These are phyloP conservation scores for Pachypanchax playfairii DNA, from an alignment of 2,113 vertebrate genomes.

Conservation along the genomic window DNA sequence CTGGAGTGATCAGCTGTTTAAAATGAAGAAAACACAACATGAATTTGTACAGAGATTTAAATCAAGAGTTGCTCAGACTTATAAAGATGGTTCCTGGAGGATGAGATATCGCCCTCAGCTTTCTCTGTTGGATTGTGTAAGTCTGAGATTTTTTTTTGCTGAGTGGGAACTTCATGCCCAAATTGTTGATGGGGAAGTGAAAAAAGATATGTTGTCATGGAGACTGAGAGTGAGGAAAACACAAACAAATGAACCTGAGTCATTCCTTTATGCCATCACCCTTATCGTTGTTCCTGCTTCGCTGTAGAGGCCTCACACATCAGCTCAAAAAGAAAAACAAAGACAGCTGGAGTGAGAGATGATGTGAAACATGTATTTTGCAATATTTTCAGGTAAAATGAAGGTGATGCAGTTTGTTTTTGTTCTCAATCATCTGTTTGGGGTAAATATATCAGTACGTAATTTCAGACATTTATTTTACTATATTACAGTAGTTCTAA, in stretches of 20 bases:
- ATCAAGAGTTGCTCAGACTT: too few relatives aligned
- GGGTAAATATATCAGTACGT: too few relatives aligned
- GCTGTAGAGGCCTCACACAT: not conserved
- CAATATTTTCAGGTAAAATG: constrained; percentile 1
- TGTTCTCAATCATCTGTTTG: not conserved
- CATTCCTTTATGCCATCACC: not conserved
- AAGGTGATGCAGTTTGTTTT: not conserved
- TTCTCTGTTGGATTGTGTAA: constrained; percentile 18
- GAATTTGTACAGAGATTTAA: too few relatives aligned
- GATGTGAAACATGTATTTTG: not conserved
- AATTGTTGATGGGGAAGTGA: constrained; percentile 65
- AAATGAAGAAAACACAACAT: too few relatives aligned
- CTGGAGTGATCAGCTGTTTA: too few relatives aligned
- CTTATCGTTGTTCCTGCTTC: not conserved
- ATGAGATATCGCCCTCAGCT: not conserved
- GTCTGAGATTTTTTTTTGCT: constrained; percentile 16
- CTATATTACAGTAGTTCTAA: too few relatives aligned
- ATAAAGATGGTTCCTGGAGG: too few relatives aligned
- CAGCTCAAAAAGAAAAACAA: not conserved
- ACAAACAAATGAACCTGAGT: constrained; percentile 35
- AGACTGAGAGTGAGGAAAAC: constrained; percentile 33
- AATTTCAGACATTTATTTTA: too few relatives aligned
- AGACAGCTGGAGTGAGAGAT: not conserved
- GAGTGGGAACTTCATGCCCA: constrained; percentile 32
- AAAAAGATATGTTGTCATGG: constrained; percentile 46